A percentile compares a stretch with the other conserved stretches of the same genome.
Evolutionary conservation across 2,797 vertebrate species (phyloP).

Genomic region (Gymnoscopelus microlampas): DNA sequence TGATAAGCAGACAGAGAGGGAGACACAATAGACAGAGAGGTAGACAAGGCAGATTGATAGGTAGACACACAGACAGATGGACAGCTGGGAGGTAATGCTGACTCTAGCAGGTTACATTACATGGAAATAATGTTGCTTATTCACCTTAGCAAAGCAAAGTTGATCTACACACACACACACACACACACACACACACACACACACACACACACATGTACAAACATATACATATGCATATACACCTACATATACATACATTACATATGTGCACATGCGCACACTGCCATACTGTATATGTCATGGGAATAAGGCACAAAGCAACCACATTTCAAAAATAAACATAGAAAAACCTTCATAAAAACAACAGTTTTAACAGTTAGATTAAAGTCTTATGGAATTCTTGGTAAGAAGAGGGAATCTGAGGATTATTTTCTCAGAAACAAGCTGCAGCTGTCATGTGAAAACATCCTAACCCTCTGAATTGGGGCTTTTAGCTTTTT

Average conservation of each 20-base stretch:
- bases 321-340: conserved; percentile 38
- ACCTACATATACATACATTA: neutral
- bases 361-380: neutral
- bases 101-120: conserved; percentile 4
- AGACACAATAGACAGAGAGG: neutral
- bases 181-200: conserved; percentile 9
- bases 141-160: conserved; percentile 3
- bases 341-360: conserved; percentile 28
- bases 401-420: neutral
- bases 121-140: conserved; percentile 14
- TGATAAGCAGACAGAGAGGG: neutral
- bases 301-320: conserved; percentile 69
- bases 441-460: neutral
- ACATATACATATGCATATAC: conserved; percentile 1
- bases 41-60: neutral
- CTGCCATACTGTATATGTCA: conserved; percentile 18
- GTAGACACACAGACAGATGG: neutral
- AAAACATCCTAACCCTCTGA: conserved; percentile 22
- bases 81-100: neutral
- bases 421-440: conserved; percentile 10
- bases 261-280: conserved; percentile 7
- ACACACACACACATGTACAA: neutral
- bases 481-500: neutral
- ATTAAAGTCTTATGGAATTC: conserved; percentile 5
- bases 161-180: neutral